Evolutionary conservation across 2,797 vertebrate genomes (phyloP), one percentile per base, ranked within the genome.

Genomic region (Macropodus opercularis): DNA sequence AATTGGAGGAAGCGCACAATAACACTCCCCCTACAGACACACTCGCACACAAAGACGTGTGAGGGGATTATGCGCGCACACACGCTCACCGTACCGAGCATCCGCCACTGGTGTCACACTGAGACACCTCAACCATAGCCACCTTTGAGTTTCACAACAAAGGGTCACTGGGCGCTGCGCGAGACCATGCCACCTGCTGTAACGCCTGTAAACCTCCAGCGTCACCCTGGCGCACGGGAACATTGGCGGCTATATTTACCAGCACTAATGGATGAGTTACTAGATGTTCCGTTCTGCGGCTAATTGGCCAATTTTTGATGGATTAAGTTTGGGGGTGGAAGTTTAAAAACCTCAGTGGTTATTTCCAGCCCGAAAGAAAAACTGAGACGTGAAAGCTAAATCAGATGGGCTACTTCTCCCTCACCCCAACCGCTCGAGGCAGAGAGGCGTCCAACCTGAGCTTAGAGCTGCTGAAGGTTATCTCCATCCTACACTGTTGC

Each of bases 1-100:
- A 86, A 87, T 86, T 21, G 75, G 36, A 81, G 86, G 86, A 88
- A 86, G 66, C 77, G 23, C 70, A 87, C 75, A 76, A 80, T 72
- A n/a, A n/a, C n/a, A 26, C 79, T 50, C 70, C 72, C 77, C 77
- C 71, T 40, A 48, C 63, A 66, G 41, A 55, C 47, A 36, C 54
- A 31, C 35, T 53, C 18, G 60, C 44, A 64, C 50, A 29, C 13
- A 59, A 13, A 55, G 60, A 75, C 60, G 63, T 48, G 72, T 73
- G 67, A 84, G 55, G 69, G 66, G 81, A 81, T 80, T 79, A 82
- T 53, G 50, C 58, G 43, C 40, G 57, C 54, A 64, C 69, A 57
- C 55, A 63, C n/a, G n/a, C n/a, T n/a, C n/a, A n/a, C n/a, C n/a
- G n/a, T n/a, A n/a, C n/a, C n/a, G n/a, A n/a, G n/a, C n/a, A n/a